A percentile compares a stretch with the other conserved stretches of the same genome.
Conservation (phyloP, 2,797 vertebrate genomes). For the Eutrigla gurnardus region DNA sequence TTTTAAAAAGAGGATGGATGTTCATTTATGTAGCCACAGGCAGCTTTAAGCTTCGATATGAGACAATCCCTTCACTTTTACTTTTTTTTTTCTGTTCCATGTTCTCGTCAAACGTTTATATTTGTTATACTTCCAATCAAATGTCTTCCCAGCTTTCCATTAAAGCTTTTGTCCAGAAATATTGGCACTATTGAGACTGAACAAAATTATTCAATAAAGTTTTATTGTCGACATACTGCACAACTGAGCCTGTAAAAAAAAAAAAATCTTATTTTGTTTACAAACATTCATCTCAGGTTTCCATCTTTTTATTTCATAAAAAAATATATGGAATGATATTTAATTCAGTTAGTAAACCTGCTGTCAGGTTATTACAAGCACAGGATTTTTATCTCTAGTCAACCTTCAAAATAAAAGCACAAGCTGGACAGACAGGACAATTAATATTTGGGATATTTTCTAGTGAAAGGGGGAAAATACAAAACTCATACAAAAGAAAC, state of each 20-base stretch:
- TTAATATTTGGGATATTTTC: neutral
- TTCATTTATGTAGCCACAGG: conserved; percentile 38
- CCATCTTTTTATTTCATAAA: neutral
- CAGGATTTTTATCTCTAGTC: neutral
- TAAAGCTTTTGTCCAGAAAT: conserved; percentile 55
- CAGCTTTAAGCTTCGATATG: conserved; percentile 53
- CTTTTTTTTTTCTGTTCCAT: conserved; percentile 32
- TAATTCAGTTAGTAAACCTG: neutral
- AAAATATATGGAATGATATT: too few relatives aligned
- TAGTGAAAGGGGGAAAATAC: neutral
- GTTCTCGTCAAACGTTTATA: conserved; percentile 50
- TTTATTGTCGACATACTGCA: conserved; percentile 2
- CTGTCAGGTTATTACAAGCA: neutral
- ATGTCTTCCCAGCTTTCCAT: conserved; percentile 63
- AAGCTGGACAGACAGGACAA: neutral
- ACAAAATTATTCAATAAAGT: neutral
- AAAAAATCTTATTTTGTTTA: neutral
- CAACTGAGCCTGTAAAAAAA: neutral
- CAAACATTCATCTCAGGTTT: neutral
- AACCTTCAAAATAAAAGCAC: conserved; percentile 5
- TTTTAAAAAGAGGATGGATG: conserved; percentile 28
- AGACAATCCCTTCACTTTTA: conserved; percentile 48
- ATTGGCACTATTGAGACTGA: neutral
- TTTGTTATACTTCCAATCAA: conserved; percentile 55
- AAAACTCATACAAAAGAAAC: neutral